Conservation (phyloP, 1,140 invertebrate species). For the Frieseomelitta varia region DNA sequence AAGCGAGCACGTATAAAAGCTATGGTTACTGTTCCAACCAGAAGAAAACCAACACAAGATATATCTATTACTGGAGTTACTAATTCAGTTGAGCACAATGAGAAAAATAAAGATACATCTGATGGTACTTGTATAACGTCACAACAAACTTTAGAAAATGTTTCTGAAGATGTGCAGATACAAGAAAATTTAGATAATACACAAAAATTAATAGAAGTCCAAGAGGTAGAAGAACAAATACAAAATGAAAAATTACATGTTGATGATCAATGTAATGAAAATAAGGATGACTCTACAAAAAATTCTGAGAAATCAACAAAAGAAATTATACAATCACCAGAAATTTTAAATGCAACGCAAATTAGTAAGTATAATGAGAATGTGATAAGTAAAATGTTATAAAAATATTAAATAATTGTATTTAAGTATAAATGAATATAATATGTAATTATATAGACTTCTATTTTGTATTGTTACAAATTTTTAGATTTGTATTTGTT, state of each 20-base stretch:
- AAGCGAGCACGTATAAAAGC: slow-evolving; percentile 82
- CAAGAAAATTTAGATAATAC: slow-evolving; percentile 13
- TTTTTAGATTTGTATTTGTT: not conserved
- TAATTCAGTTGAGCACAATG: slow-evolving; percentile 9
- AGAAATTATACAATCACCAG: slow-evolving; percentile 3
- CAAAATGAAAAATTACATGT: not conserved
- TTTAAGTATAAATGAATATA: not conserved
- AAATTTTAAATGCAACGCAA: slow-evolving; percentile 18
- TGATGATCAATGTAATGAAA: not conserved
- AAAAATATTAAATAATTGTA: not conserved
- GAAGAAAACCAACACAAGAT: slow-evolving; percentile 70
- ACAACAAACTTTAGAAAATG: slow-evolving; percentile 14
- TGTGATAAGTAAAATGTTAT: not conserved
- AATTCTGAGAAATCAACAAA: not conserved
- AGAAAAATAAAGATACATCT: slow-evolving; percentile 27
- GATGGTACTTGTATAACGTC: not conserved
- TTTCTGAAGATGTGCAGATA: not conserved
- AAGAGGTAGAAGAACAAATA: not conserved
- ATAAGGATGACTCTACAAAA: not conserved
- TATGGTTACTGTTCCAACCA: slow-evolving; percentile 78
- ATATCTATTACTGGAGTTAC: slow-evolving; percentile 50
- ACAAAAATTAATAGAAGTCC: not conserved
- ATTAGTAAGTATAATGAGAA: slow-evolving; percentile 23
- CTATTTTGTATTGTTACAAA: not conserved
- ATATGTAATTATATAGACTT: not conserved